phyloP scores from a whole-genome alignment of 2,797 vertebrate genomes.

The Pantherophis alleghaniensis region DNA sequence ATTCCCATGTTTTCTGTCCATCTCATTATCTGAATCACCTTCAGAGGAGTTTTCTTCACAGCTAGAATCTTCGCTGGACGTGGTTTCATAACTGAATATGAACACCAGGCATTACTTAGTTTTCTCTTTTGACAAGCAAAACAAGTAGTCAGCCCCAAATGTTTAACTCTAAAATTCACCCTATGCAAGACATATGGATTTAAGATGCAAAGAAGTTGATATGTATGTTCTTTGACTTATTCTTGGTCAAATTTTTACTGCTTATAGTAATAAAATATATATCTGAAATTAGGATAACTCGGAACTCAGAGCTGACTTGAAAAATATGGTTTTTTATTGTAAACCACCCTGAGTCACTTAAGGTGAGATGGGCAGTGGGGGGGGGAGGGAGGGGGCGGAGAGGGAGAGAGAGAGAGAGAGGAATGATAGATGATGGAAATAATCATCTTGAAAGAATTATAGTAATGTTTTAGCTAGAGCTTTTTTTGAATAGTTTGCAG shows the following conservation, averaged over 20 bases:
- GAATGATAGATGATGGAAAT: too few species aligned
- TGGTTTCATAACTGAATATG: constrained; percentile 87
- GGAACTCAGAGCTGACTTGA: constrained; percentile 13
- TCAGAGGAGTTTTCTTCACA: constrained; percentile 82
- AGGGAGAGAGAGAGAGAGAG: too few species aligned
- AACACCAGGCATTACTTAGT: constrained; percentile 59
- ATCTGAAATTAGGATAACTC: neutral
- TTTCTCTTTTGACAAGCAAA: neutral
- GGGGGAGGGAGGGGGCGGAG: too few species aligned
- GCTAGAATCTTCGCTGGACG: constrained; percentile 95
- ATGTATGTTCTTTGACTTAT: neutral
- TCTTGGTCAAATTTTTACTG: neutral
- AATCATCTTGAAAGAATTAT: neutral
- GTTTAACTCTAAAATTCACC: too few species aligned
- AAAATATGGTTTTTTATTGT: neutral
- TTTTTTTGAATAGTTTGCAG: neutral
- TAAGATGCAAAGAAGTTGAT: neutral
- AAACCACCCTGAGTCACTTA: neutral
- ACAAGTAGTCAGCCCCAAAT: too few species aligned
- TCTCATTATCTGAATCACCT: constrained; percentile 70
- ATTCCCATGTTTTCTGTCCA: constrained; percentile 14
- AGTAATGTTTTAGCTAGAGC: neutral
- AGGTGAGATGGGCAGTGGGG: neutral
- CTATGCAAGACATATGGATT: too few species aligned
- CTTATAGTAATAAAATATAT: neutral